Evolutionary conservation across 2,113 vertebrate genomes (phyloP), one percentile per base, ranked within the genome.

Genomic region (Mustela lutreola): DNA sequence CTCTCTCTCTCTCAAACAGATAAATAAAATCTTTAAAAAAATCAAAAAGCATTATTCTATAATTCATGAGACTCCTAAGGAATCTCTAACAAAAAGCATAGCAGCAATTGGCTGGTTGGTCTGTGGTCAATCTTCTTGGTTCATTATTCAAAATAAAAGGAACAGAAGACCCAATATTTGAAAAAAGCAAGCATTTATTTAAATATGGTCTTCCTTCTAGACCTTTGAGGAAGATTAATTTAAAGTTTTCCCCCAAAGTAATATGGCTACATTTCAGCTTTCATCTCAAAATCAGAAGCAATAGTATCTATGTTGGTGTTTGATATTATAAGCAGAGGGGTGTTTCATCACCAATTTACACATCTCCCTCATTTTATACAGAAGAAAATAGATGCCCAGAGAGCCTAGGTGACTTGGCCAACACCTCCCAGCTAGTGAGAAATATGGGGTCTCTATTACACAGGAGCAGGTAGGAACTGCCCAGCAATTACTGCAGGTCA

Each of bases 221-320:
- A 62, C 14, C 63, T 91, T 88, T 84, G 12, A 50, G 65, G n/a
- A 94, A 84, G 56, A 42, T 39, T 62, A 24, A 53, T 94, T 80
- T 53, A 50, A 62, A 73, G 11, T 22, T 92, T 28, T 87, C 75
- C 5, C 67, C 53, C n/a, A 1, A 94, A 79, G 21, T 28, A 19
- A 19, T 71, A 45, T 83, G 21, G 33, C 63, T 94, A 12, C 39
- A 36, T 2, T 83, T 88, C 33, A 93, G 8, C 33, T 87, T 95
- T 71, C 36, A 82, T 82, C 65, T 97, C 67, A 94, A 85, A 89
- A 96, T 67, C 14, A 19, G 70, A 90, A 91, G 63, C 26, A 75
- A 48, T 21, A 53, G 48, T 22, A 53, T 10, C 31, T 63, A 36
- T 31, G n/a, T 73, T 95, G 76, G 4, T 88, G n/a, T 73, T 90